Evolutionary conservation across 2,113 vertebrate genomes (phyloP).

Genomic region (Synchiropus splendidus): DNA sequence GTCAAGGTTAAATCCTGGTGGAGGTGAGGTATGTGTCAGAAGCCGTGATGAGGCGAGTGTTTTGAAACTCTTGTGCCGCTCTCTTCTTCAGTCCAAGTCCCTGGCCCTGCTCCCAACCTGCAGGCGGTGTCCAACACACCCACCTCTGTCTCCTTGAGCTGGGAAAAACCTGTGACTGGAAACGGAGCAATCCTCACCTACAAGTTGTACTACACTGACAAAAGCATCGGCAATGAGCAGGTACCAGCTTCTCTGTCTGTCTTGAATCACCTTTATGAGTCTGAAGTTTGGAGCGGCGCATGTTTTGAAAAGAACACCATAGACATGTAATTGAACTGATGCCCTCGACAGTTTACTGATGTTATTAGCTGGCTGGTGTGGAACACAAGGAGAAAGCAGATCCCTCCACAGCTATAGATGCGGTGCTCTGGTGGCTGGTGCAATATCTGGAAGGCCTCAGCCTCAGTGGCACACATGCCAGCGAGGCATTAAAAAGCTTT

Average conservation of each 20-base stretch:
- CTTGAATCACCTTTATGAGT: too few species aligned
- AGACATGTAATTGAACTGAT: too few species aligned
- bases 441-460: constrained; percentile 24
- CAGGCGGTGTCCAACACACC: constrained; percentile 71
- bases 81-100: constrained; percentile 79
- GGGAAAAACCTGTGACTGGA: constrained; percentile 84
- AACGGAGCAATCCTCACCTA: constrained; percentile 93
- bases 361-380: too few species aligned
- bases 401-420: constrained; percentile 14
- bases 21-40: too few species aligned
- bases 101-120: constrained; percentile 89
- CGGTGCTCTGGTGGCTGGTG: constrained; percentile 21
- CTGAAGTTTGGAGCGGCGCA: too few species aligned
- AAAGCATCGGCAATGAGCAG: constrained; percentile 79
- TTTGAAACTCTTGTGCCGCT: constrained; percentile 1
- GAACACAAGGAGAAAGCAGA: constrained; percentile 7
- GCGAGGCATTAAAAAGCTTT: constrained; percentile 61
- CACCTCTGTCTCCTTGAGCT: constrained; percentile 74
- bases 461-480: constrained; percentile 24
- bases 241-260: constrained; percentile 22
- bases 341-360: too few species aligned
- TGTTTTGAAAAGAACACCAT: too few species aligned
- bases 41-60: neutral
- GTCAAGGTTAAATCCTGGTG: too few species aligned
- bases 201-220: constrained; percentile 91